A percentile compares a stretch with the other conserved stretches of the same genome.
phyloP scores from a whole-genome alignment of 2,113 vertebrate genomes.

The Carlito syrichta region DNA sequence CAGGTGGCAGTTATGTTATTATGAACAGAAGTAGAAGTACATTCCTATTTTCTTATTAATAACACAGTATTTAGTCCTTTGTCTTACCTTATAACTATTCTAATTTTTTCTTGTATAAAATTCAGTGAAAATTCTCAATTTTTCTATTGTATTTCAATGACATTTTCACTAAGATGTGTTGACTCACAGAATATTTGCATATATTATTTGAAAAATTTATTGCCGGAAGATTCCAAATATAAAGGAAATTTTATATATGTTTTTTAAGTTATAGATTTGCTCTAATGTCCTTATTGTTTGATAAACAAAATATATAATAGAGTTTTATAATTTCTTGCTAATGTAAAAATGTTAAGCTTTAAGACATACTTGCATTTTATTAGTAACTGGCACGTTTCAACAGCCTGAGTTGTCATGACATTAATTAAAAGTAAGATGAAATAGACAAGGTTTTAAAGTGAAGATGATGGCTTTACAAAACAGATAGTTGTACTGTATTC shows the following conservation, averaged over 20 bases:
- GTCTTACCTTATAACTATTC: background rate
- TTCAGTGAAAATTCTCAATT: background rate
- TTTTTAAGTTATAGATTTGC: background rate
- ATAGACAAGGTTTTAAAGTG: slow-evolving; percentile 7
- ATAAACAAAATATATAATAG: background rate
- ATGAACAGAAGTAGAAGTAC: background rate
- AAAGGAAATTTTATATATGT: background rate
- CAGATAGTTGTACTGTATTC: background rate
- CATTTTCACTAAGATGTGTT: background rate
- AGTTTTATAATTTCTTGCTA: background rate
- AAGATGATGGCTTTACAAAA: background rate
- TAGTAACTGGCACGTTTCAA: background rate
- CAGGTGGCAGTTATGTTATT: background rate
- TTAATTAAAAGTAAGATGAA: background rate
- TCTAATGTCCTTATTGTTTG: background rate
- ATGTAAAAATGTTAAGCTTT: background rate
- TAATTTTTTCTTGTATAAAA: background rate
- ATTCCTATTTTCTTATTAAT: background rate
- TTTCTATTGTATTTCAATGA: background rate
- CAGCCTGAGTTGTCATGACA: background rate
- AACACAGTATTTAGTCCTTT: background rate
- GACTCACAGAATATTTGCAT: background rate
- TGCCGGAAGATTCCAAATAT: background rate
- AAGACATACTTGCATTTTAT: background rate
- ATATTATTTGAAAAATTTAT: background rate